Percentiles rank a stretch among this genome's conserved stretches.
These are phyloP conservation scores for Crambe crambe DNA, from an alignment of 37 sponge, comb jelly and placozoan genomes.

Conservation along the genomic window DNA sequence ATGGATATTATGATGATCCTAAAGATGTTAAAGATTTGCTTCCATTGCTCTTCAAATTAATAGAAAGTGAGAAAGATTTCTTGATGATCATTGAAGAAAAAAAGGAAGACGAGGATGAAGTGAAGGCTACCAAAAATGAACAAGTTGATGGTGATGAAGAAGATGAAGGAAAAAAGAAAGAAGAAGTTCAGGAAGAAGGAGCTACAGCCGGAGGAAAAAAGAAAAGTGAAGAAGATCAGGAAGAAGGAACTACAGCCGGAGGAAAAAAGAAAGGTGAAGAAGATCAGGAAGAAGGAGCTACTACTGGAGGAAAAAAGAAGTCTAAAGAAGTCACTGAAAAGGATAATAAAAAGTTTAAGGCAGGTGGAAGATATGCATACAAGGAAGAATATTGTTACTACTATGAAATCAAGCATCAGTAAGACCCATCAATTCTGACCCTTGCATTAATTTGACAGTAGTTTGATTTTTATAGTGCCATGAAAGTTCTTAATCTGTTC, in stretches of 20 bases:
- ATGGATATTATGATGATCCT: conserved; percentile 74
- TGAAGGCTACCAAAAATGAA: neutral
- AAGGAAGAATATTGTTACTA: too few species aligned
- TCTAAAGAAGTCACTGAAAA: neutral
- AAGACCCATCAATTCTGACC: too few species aligned
- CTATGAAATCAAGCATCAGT: too few species aligned
- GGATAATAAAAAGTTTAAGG: too few species aligned
- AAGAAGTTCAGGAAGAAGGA: neutral
- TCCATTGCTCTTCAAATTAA: conserved; percentile 44
- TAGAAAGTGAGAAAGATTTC: conserved; percentile 73
- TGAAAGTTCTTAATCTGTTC: too few species aligned
- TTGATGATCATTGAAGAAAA: conserved; percentile 24
- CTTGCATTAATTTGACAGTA: too few species aligned
- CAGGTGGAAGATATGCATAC: too few species aligned
- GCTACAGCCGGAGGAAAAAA: neutral
- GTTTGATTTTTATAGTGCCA: too few species aligned
- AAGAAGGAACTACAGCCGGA: neutral
- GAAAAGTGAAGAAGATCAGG: neutral
- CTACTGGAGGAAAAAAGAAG: neutral
- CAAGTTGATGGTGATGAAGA: neutral
- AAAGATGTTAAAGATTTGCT: conserved; percentile 67
- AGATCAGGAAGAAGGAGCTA: neutral
- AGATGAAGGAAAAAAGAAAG: neutral
- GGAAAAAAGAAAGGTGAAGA: neutral
- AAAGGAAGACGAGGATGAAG: neutral